Evolutionary conservation across 2,888 invertebrate genomes (phyloP), one percentile per base, ranked within the genome.

Genomic region (Chloromyia formosa): DNA sequence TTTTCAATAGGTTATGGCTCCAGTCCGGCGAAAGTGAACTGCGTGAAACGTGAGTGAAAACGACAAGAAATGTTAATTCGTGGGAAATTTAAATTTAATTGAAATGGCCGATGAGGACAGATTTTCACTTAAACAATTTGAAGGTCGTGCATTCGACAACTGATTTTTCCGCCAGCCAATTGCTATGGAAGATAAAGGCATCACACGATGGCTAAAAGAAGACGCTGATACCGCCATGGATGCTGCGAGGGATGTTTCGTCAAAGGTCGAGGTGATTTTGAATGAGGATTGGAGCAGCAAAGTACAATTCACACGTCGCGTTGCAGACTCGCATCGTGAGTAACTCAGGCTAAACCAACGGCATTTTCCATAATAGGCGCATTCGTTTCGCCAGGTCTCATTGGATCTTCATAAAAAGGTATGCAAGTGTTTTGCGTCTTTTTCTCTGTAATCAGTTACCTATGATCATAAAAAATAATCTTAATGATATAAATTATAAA

Each of bases 301-400:
- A 10, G 22, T 22, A 16, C 56, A 56, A 18, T n/a, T 56, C 22
- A 56, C 18, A 20, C 56, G 56, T 22, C 56, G 56, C 56, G 56
- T 56, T 56, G 56, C 56, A 56, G 56, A 56, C 18, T 56, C 56
- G 18, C 56, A 56, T 18, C 56, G 9, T 16, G 56, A 56, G 18
- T 56, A 56, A 3, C 27, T 35, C 3, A 56, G 22, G 56, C 9
- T 22, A 10, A 56, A 56, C 20, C 16, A 10, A 56, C 56, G 22
- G 56, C 56, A 18, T 56, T 20, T 18, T 22, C 10, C 9, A 56
- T 56, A 16, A 56, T 56, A 20, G n/a, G n/a, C n/a, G n/a, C n/a
- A n/a, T n/a, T n/a, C n/a, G n/a, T n/a, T n/a, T n/a, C n/a, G n/a
- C n/a, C n/a, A n/a, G n/a, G n/a, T n/a, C n/a, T n/a, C n/a, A n/a